Percentiles rank a stretch among this genome's conserved stretches.
phyloP scores from a whole-genome alignment of 2,113 vertebrate species.

The Prionailurus bengalensis region DNA sequence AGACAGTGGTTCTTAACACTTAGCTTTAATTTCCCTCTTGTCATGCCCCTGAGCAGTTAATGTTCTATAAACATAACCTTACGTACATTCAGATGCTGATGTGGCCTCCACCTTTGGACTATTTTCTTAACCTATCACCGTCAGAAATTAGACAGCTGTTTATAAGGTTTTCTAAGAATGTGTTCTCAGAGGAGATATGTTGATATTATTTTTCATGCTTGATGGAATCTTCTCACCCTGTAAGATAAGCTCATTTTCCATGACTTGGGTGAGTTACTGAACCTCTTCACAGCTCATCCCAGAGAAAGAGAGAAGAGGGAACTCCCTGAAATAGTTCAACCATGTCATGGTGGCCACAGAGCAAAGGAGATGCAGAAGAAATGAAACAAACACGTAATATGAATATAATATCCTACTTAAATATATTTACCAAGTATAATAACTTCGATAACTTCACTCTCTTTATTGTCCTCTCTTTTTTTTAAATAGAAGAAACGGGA shows the following conservation, averaged over 20 bases:
- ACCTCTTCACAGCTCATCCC: background rate
- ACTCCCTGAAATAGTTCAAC: background rate
- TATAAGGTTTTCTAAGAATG: background rate
- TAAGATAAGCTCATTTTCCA: background rate
- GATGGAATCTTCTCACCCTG: background rate
- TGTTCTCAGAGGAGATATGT: background rate
- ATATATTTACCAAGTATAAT: background rate
- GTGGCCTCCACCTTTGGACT: background rate
- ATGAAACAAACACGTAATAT: background rate
- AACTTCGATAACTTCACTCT: background rate
- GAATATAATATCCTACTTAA: background rate
- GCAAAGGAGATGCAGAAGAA: background rate
- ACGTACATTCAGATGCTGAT: background rate
- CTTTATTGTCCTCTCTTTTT: background rate
- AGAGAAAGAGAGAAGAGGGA: background rate
- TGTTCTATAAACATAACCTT: background rate
- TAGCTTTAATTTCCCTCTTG: constrained; percentile 9
- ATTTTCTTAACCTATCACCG: background rate
- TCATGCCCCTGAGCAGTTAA: background rate
- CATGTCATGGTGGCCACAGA: background rate
- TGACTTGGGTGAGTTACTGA: background rate
- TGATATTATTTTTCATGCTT: background rate
- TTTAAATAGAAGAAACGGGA: background rate
- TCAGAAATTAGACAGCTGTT: background rate
- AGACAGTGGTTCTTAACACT: background rate